These are phyloP conservation scores for Eretmocerus hayati DNA, from an alignment of 2,888 invertebrate genomes.

Conservation along the genomic window DNA sequence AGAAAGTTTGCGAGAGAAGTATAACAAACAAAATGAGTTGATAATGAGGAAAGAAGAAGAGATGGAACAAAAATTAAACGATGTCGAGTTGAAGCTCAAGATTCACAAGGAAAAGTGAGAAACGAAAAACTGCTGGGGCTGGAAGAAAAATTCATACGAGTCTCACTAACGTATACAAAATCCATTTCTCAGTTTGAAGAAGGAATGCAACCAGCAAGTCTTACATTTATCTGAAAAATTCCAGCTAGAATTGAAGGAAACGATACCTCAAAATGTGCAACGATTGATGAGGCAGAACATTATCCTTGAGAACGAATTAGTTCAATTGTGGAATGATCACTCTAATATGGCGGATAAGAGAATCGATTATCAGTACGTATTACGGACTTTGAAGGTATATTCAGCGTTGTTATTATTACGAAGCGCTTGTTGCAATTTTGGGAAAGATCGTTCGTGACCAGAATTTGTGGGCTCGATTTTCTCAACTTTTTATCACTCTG, in stretches of 20 bases:
- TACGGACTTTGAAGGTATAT: too few species aligned
- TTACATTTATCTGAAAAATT: constrained; percentile 29
- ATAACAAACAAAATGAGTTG: constrained; percentile 21
- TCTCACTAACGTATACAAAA: not conserved
- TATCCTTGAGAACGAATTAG: constrained; percentile 31
- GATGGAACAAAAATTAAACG: constrained; percentile 23
- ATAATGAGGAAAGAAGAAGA: constrained; percentile 27
- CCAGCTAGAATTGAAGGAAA: constrained; percentile 28
- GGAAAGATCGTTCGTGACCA: too few species aligned
- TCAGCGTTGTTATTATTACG: too few species aligned
- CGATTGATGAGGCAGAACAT: constrained; percentile 37
- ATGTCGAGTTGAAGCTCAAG: constrained; percentile 30
- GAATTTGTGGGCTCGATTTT: too few species aligned
- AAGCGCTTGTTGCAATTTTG: too few species aligned
- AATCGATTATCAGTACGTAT: constrained; percentile 1
- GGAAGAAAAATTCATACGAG: not conserved
- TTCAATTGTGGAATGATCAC: constrained; percentile 4
- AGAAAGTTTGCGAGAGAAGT: constrained; percentile 28
- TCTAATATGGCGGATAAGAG: not conserved
- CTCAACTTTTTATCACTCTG: too few species aligned
- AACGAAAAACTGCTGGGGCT: not conserved
- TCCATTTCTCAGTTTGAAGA: constrained; percentile 30
- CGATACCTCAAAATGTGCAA: constrained; percentile 27
- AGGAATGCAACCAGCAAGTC: constrained; percentile 32
- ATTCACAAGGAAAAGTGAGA: constrained; percentile 35